phyloP scores from a whole-genome alignment of 2,797 vertebrate species.

The Uromys caudimaculatus region DNA sequence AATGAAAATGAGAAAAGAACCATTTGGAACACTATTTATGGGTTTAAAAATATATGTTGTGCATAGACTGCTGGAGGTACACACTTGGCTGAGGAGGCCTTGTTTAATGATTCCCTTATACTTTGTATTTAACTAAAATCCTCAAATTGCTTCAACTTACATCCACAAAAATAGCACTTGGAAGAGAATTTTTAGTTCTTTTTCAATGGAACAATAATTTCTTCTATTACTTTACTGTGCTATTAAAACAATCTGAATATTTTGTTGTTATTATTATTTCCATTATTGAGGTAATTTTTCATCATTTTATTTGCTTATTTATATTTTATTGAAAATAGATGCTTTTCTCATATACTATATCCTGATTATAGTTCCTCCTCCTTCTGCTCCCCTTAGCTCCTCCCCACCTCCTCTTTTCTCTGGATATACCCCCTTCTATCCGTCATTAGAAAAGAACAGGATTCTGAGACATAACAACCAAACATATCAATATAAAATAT shows the following conservation, averaged over 20 bases:
- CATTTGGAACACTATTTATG: neutral
- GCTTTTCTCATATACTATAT: neutral
- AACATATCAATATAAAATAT: neutral
- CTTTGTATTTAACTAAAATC: neutral
- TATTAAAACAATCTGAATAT: neutral
- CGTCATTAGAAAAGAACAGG: neutral
- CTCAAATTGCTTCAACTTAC: neutral
- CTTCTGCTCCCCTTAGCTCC: neutral
- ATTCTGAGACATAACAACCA: neutral
- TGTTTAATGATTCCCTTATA: slow-evolving; percentile 1
- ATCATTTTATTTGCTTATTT: neutral
- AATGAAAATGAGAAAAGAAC: slow-evolving; percentile 7
- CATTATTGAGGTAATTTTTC: neutral
- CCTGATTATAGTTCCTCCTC: neutral
- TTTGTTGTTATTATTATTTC: slow-evolving; percentile 37
- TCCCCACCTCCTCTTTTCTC: neutral
- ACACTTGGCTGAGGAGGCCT: neutral
- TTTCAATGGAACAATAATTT: neutral
- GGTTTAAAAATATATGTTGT: neutral
- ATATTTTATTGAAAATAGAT: neutral
- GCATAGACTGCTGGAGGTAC: neutral
- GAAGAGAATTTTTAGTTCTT: slow-evolving; percentile 27
- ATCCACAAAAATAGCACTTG: neutral
- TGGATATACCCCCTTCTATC: neutral
- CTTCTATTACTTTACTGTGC: neutral